Conservation (phyloP, 2,113 vertebrate genomes). For the Amphiprion percula region DNA sequence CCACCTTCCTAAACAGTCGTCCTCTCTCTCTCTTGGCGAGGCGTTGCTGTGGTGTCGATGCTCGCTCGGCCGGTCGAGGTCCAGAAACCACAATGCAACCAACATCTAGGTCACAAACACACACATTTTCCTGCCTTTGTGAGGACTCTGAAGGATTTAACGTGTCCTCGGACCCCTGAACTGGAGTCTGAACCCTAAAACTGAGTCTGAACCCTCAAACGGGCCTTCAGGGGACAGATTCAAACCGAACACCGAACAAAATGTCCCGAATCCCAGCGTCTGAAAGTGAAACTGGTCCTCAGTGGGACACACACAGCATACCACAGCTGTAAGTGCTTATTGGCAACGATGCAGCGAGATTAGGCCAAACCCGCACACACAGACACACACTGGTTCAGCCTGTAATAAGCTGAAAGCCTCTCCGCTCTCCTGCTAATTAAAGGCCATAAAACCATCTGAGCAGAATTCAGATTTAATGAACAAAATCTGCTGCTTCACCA, state of each 20-base stretch:
- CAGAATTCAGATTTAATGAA: conserved; percentile 40
- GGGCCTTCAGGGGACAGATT: fast-evolving
- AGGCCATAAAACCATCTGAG: conserved; percentile 42
- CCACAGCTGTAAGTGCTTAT: conserved; percentile 64
- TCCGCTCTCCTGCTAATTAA: conserved; percentile 56
- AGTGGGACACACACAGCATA: conserved; percentile 13
- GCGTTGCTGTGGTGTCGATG: conserved; percentile 30
- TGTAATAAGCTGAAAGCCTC: conserved; percentile 63
- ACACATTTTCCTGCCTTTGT: not conserved
- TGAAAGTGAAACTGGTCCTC: conserved; percentile 1
- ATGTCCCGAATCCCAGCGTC: not conserved
- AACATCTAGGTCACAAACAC: conserved; percentile 45
- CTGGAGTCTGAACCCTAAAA: not conserved
- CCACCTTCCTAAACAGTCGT: not conserved
- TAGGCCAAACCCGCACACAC: conserved; percentile 47
- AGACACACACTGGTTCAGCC: conserved; percentile 9
- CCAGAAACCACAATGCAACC: conserved; percentile 52
- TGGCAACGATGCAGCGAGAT: conserved; percentile 51
- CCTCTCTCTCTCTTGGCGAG: conserved; percentile 18
- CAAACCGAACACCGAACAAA: not conserved
- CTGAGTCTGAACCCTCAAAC: not conserved
- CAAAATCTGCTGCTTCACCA: conserved; percentile 35
- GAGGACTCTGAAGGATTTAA: not conserved
- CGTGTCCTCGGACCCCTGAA: not conserved
- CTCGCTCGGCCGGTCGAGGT: conserved; percentile 12